These are phyloP conservation scores for Pluvialis apricaria DNA, from an alignment of 2,113 vertebrate genomes.

Conservation along the genomic window DNA sequence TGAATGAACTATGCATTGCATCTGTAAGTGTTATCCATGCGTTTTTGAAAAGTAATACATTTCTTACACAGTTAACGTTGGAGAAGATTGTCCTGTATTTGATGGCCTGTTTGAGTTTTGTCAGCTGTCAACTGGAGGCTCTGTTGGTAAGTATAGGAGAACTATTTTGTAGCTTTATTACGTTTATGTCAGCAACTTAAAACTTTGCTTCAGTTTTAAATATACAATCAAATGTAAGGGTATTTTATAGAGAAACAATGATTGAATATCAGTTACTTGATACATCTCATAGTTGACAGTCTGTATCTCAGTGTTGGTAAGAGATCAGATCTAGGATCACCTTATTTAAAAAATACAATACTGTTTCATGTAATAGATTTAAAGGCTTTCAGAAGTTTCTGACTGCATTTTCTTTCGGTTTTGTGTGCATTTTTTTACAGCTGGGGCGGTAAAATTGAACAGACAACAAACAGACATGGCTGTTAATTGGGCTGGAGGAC, in stretches of 20 bases:
- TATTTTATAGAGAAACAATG: not conserved
- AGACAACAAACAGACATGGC: slow-evolving; percentile 85
- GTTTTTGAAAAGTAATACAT: not conserved
- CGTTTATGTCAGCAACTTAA: not conserved
- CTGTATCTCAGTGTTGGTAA: not conserved
- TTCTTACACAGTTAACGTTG: slow-evolving; percentile 79
- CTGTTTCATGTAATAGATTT: not conserved
- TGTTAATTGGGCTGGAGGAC: slow-evolving; percentile 85
- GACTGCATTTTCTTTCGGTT: not conserved
- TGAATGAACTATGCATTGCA: not conserved
- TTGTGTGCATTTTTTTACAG: slow-evolving; percentile 43
- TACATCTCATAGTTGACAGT: not conserved
- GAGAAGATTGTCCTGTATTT: slow-evolving; percentile 86
- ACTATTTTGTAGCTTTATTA: not conserved
- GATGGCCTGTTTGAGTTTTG: slow-evolving; percentile 86
- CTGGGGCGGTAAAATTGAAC: slow-evolving; percentile 85
- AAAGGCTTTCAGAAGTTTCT: not conserved
- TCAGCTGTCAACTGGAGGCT: slow-evolving; percentile 83
- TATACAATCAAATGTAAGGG: not conserved
- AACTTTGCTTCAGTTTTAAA: too few relatives aligned
- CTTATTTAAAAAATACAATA: not conserved
- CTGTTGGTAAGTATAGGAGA: slow-evolving; percentile 75
- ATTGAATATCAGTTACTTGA: not conserved
- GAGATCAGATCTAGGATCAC: not conserved
- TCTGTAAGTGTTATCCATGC: not conserved